phyloP scores from a whole-genome alignment of 1,140 invertebrate species.

The Drosophila orena region DNA sequence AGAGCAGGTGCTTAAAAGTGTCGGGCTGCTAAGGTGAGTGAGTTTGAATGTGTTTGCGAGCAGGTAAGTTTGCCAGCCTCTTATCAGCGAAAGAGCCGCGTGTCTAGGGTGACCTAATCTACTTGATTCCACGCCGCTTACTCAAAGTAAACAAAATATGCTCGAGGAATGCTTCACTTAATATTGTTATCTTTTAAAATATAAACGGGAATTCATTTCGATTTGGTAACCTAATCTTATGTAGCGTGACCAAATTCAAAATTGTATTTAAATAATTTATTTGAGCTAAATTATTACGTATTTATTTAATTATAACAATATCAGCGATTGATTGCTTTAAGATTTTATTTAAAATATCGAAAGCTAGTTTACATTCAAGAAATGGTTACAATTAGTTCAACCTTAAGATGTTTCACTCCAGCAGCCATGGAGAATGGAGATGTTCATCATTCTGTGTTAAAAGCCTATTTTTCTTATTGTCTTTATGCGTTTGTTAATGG shows the following conservation, averaged over 20 bases:
- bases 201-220: too few relatives aligned
- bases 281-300: too few relatives aligned
- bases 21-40: background rate
- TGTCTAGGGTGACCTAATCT: conserved; percentile 40
- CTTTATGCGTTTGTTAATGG: conserved; percentile 10
- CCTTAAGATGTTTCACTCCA: too few relatives aligned
- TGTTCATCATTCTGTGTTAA: background rate
- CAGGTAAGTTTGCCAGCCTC: conserved; percentile 12
- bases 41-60: conserved; percentile 11
- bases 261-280: too few relatives aligned
- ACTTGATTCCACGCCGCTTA: conserved; percentile 23
- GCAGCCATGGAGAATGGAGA: too few relatives aligned
- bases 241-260: too few relatives aligned
- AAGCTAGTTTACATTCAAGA: too few relatives aligned
- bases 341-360: too few relatives aligned
- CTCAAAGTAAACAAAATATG: conserved; percentile 11
- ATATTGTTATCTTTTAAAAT: background rate
- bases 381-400: too few relatives aligned
- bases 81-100: conserved; percentile 25
- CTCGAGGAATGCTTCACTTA: background rate
- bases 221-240: too few relatives aligned
- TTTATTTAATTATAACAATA: too few relatives aligned
- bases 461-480: conserved; percentile 8
- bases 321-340: too few relatives aligned
- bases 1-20: conserved; percentile 7